These are phyloP conservation scores for Scaptomyza pallida DNA, from an alignment of 1,140 invertebrate species.

Conservation along the genomic window DNA sequence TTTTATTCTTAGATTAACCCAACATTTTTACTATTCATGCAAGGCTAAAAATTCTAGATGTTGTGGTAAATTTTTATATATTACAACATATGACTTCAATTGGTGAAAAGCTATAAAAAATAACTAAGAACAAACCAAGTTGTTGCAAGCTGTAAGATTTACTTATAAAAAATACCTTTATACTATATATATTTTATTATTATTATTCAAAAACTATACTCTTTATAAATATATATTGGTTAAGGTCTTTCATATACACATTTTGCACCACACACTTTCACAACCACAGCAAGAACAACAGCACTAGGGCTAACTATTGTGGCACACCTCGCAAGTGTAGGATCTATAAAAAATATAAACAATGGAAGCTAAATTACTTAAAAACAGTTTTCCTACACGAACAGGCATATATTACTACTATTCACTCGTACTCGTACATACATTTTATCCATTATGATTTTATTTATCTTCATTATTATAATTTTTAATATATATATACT, in stretches of 20 bases:
- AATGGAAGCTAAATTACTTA: too few relatives aligned
- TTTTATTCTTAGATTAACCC: constrained; percentile 46
- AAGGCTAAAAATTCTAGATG: constrained; percentile 54
- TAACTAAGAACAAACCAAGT: constrained; percentile 48
- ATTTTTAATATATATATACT: constrained; percentile 42
- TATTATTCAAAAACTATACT: constrained; percentile 12
- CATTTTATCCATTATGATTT: constrained; percentile 39
- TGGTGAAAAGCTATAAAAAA: constrained; percentile 2
- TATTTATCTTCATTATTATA: constrained; percentile 46
- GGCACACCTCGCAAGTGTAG: constrained; percentile 59
- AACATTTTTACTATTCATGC: constrained; percentile 18
- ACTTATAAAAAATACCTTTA: constrained; percentile 4
- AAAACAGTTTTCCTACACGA: constrained; percentile 18
- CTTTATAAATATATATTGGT: constrained; percentile 33
- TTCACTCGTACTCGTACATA: constrained; percentile 19
- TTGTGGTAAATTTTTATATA: constrained; percentile 44
- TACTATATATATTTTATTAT: constrained; percentile 3
- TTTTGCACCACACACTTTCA: constrained; percentile 13
- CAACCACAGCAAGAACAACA: constrained; percentile 29
- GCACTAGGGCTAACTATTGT: constrained; percentile 61
- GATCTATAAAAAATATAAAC: constrained; percentile 23
- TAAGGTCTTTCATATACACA: constrained; percentile 34
- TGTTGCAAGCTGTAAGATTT: constrained; percentile 51
- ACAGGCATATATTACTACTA: constrained; percentile 20
- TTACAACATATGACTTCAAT: constrained; percentile 14